These are phyloP conservation scores for Pteropus rufus DNA, from an alignment of 2,797 vertebrate species.

Conservation along the genomic window DNA sequence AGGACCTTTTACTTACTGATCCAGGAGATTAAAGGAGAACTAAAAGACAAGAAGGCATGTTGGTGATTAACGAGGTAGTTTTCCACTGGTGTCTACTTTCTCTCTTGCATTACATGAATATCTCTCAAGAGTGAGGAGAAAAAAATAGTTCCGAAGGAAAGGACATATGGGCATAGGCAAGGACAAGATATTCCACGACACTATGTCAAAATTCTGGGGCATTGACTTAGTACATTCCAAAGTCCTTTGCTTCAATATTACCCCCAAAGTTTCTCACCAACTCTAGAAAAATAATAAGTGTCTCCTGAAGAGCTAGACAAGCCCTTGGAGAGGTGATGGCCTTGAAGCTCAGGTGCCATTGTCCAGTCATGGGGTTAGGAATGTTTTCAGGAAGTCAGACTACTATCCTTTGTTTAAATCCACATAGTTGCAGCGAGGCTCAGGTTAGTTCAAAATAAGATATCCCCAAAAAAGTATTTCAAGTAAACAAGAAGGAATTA, in stretches of 20 bases:
- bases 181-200: background rate
- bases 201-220: background rate
- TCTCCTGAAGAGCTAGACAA: background rate
- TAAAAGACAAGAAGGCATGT: background rate
- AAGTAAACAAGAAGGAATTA: background rate
- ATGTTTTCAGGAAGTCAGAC: background rate
- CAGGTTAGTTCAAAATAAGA: background rate
- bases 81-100: background rate
- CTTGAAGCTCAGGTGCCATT: background rate
- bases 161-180: fast-evolving
- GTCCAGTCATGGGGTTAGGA: background rate
- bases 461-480: background rate
- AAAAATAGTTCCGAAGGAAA: background rate
- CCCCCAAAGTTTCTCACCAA: background rate
- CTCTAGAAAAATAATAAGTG: background rate
- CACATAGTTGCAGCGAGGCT: background rate
- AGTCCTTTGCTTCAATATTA: background rate
- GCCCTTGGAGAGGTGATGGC: background rate
- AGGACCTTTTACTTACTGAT: background rate
- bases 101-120: background rate
- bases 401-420: background rate
- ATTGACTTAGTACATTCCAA: background rate
- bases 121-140: background rate
- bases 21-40: background rate
- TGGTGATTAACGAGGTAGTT: background rate